Evolutionary conservation across 2,113 vertebrate genomes (phyloP), one percentile per base, ranked within the genome.

Genomic region (Apaloderma vittatum): DNA sequence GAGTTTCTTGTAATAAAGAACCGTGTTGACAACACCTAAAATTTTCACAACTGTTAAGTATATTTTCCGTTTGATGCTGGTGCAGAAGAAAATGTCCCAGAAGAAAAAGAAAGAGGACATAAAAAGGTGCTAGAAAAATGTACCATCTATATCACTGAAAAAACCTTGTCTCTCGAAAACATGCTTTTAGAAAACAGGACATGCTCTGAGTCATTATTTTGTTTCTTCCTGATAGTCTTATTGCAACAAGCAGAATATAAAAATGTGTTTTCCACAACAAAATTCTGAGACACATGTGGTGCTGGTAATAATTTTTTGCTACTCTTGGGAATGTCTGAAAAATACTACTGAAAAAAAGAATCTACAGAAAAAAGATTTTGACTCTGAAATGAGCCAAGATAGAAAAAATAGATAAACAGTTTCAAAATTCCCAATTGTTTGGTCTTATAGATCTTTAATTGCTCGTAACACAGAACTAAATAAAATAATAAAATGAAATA

Each of bases 41-140:
- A 78, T 84, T 94, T 94, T 92, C 88, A 80, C 37, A 94, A 88
- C 34, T 85, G 36, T 29, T 90, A 94, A 70, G 83, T 78, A 20
- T 23, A 75, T 85, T 90, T 93, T 74, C 34, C 48, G 55, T 32
- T 32, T 27, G 43, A 49, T 52, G n/a, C 72, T 55, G 78, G n/a
- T 21, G 79, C 3, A 63, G 48, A 86, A 63, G 8, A 19, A 52
- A 45, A 70, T 36, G 55, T 81, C 37, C 67, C 71, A 91, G 40
- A 72, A 73, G 26, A 49, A 73, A 75, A 85, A 74, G 26, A 45
- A 74, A 48, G 17, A 93, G 40, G 12, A 48, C 20, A 80, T 5
- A 76, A 62, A 93, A 91, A 72, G 7, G 24, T n/a, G 15, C 37
- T 77, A 67, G 54, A 78, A 86, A 94, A 87, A 21, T 5, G 20